Evolutionary conservation across 1,140 invertebrate genomes (phyloP).

Genomic region (Caerostris extrusa): DNA sequence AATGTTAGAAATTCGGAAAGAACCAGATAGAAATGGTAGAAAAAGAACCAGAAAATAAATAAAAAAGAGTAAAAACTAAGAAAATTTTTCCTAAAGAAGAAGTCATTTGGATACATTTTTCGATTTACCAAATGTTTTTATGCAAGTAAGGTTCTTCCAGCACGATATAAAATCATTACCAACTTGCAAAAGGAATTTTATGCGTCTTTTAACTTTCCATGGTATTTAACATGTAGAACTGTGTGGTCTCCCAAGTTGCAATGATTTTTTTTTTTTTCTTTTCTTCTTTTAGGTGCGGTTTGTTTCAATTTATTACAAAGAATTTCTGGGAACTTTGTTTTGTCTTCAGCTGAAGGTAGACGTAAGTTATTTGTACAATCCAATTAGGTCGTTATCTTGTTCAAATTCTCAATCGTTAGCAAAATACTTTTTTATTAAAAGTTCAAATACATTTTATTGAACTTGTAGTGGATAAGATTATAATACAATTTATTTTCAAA

Average conservation of each 20-base stretch:
- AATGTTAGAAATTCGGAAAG: conserved; percentile 37
- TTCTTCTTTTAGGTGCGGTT: background rate
- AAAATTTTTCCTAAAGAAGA: conserved; percentile 41
- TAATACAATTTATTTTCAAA: too few species aligned
- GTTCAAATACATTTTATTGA: too few species aligned
- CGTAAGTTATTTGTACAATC: too few species aligned
- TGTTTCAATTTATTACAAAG: background rate
- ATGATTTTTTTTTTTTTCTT: background rate
- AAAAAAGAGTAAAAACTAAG: conserved; percentile 5
- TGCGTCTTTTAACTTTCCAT: conserved; percentile 17
- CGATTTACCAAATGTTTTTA: conserved; percentile 44
- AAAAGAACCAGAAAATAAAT: background rate
- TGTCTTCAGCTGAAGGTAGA: too few species aligned
- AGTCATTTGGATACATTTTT: conserved; percentile 65
- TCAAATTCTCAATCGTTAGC: too few species aligned
- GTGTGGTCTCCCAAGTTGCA: background rate
- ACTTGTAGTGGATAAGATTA: too few species aligned
- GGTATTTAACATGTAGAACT: background rate
- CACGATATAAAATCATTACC: conserved; percentile 62
- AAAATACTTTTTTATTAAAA: too few species aligned
- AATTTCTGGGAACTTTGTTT: background rate
- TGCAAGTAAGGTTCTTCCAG: background rate
- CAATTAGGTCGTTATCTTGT: too few species aligned
- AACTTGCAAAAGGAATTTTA: conserved; percentile 53
- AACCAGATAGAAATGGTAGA: background rate